Evolutionary conservation across 1,140 invertebrate genomes (phyloP), one percentile per base, ranked within the genome.

Genomic region (fruit fly (Drosophila melanogaster)): DNA sequence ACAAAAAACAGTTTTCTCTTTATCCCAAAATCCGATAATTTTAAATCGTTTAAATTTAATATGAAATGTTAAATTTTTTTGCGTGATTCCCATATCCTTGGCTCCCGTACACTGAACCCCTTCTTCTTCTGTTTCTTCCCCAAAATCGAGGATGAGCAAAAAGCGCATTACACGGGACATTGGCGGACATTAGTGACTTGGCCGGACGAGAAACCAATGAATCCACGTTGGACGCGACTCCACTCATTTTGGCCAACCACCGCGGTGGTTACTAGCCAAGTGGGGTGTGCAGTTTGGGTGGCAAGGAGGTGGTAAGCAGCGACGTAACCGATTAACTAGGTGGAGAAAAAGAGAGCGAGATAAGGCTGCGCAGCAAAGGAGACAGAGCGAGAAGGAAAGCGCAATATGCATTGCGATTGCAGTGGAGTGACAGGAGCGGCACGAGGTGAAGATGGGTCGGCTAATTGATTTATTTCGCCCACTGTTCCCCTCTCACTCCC

Each of bases 401-500:
- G 30, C 30, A 8, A 30, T 38, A 33, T 38, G 76, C 61, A 51
- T 40, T 58, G 77, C 67, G 57, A 11, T 38, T 44, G 59, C 64
- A 57, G 43, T 59, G 77, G 35, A 55, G 59, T 79, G 43, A 72
- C 41, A 72, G 41, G 38, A 35, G 56, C 33, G 19, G 61, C 50
- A 40, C 50, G 59, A 49, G 55, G 43, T 60, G 79, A 58, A 60
- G 56, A 69, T 55, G 79, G 51, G 74, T 73, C 65, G 56, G 41
- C 75, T 76, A 86, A 79, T 87, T 87, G 79, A 84, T 84, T 84
- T 87, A 79, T 76, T 79, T 71, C 44, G 60, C 53, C 58, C 69
- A 43, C 41, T 38, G 41, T 19, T 12, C 64, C 49, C 50, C 41
- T 66, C 14, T 49, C 19, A 38, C 33, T 46, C 26, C 30, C 59